phyloP scores from a whole-genome alignment of 2,113 vertebrate genomes.

The Indicator maculatus region DNA sequence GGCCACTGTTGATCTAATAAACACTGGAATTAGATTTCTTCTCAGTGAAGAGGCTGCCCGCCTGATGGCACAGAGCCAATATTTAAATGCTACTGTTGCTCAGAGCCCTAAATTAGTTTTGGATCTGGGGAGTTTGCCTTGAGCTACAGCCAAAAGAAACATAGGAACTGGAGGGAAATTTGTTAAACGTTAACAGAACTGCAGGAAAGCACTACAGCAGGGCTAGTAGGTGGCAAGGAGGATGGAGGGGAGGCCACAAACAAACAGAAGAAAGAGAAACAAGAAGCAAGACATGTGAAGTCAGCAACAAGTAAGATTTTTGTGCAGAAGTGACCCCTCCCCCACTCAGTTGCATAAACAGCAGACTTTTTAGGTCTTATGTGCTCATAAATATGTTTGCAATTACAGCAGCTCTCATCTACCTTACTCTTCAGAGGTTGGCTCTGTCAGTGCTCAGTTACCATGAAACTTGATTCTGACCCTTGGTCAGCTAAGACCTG shows the following conservation, averaged over 20 bases:
- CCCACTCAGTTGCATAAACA: neutral
- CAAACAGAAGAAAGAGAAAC: neutral
- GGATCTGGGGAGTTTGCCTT: slow-evolving; percentile 74
- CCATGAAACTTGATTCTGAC: neutral
- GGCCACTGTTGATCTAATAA: slow-evolving; percentile 71
- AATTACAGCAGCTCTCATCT: neutral
- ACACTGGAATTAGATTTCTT: slow-evolving; percentile 70
- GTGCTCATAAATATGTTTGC: neutral
- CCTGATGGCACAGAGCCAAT: slow-evolving; percentile 67
- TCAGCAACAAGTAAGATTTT: neutral
- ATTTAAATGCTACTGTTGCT: slow-evolving; percentile 76
- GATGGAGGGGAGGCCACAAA: neutral
- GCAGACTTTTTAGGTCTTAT: neutral
- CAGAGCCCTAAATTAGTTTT: slow-evolving; percentile 74
- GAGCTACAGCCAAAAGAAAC: slow-evolving; percentile 77
- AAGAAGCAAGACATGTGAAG: neutral
- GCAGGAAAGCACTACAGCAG: slow-evolving; percentile 46
- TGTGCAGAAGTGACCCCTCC: neutral
- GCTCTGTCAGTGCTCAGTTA: neutral
- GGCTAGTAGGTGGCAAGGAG: slow-evolving; percentile 7
- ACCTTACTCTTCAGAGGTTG: neutral
- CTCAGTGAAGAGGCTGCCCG: slow-evolving; percentile 62
- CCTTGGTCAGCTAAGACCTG: neutral
- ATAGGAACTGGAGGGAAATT: slow-evolving; percentile 68
- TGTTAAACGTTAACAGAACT: slow-evolving; percentile 70